These are phyloP conservation scores for Pelusios castaneus DNA, from an alignment of 2,113 vertebrate genomes.

Conservation along the genomic window DNA sequence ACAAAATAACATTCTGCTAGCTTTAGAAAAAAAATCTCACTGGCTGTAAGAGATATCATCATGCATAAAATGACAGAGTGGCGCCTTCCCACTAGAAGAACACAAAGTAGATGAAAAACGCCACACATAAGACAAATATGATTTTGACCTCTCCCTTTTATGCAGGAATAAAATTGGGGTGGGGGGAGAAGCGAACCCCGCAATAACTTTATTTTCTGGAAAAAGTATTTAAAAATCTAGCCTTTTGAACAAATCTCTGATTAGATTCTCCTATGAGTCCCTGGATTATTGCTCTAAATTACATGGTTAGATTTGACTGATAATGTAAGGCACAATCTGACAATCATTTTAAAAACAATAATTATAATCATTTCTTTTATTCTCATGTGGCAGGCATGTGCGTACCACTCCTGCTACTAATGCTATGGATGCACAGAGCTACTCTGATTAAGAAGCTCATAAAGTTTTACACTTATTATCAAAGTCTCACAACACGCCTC, in stretches of 20 bases:
- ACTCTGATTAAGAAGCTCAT: slow-evolving; percentile 52
- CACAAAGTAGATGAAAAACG: slow-evolving; percentile 68
- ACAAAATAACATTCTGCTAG: slow-evolving; percentile 51
- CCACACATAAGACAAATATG: slow-evolving; percentile 39
- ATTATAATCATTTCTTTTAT: slow-evolving; percentile 67
- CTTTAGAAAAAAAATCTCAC: slow-evolving; percentile 37
- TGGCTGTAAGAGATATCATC: slow-evolving; percentile 59
- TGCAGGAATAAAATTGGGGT: slow-evolving; percentile 48
- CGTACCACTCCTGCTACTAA: neutral
- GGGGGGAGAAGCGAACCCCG: neutral
- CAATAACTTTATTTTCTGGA: slow-evolving; percentile 32
- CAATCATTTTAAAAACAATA: slow-evolving; percentile 67
- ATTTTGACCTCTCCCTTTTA: slow-evolving; percentile 58
- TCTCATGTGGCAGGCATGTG: slow-evolving; percentile 38
- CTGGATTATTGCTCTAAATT: slow-evolving; percentile 69
- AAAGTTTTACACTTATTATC: slow-evolving; percentile 36
- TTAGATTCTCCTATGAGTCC: slow-evolving; percentile 58
- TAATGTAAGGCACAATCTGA: slow-evolving; percentile 72
- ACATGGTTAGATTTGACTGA: slow-evolving; percentile 61
- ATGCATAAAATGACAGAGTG: slow-evolving; percentile 51
- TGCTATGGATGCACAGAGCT: slow-evolving; percentile 38
- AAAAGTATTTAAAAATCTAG: neutral
- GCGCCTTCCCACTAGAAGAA: slow-evolving; percentile 68
- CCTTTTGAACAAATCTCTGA: slow-evolving; percentile 50
- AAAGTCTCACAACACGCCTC: slow-evolving; percentile 20